Base-by-base conservation (phyloP, 2,113 vertebrate genomes). In the Rousettus leschenaultii region DNA sequence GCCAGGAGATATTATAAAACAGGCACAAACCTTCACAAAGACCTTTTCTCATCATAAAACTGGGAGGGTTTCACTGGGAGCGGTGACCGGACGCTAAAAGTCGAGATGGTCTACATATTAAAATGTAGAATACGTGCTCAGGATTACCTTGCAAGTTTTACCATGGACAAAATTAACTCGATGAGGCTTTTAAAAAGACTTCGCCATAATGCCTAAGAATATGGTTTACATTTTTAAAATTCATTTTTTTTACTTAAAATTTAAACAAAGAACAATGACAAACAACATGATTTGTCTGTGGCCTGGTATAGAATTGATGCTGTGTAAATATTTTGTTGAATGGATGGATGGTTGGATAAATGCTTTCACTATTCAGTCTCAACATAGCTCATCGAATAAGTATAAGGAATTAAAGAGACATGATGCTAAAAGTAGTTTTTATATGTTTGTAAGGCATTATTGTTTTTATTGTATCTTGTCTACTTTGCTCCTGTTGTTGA, bases 341-440 rank as follows among this genome's bases (percentile, higher is more conserved):
- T 51, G 22, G 43, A 45, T 45, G 9, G 10, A 71, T 11, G n/a
- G 10, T 65, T 11, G 30, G 22, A 53, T 80, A 19, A 70, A 40
- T 86, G 15, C 3, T 82, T 70, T 61, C 71, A 59, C 30, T n/a
- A 1, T 70, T 16, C 57, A 85, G 38, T 59, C 9, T 48, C 70
- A 4, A 61, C 4, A 48, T 2, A 83, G 19, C 1, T 87, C 48
- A 83, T 21, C 26, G 48, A 71, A 35, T 65, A 91, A 70, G 1
- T 35, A 33, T 40, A 68, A 83, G 21, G 14, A 79, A 80, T 30
- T 43, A 61, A 79, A 79, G 35, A 86, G 51, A 70, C 16, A 80
- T 90, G 2, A 79, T 92, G 21, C 33, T 68, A 40, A 93, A 96
- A 92, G 63, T 84, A 96, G 12, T 68, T 93, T 91, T 51, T 28